phyloP scores from a whole-genome alignment of 1,140 invertebrate species.

The Solenopsis invicta region DNA sequence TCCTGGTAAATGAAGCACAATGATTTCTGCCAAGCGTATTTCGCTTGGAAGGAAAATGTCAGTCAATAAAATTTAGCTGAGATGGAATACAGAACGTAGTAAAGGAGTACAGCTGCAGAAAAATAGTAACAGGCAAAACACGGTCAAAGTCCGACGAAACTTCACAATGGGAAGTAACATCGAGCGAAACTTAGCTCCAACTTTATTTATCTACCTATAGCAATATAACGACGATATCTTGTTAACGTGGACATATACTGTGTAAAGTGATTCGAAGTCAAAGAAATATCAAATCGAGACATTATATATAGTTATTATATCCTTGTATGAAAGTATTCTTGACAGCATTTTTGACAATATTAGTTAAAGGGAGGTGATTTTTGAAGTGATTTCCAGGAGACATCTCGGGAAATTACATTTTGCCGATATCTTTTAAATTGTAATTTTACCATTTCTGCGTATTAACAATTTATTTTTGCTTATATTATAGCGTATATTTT shows the following conservation, averaged over 20 bases:
- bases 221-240: slow-evolving; percentile 14
- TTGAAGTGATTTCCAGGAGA: slow-evolving; percentile 7
- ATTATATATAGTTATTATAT: slow-evolving; percentile 31
- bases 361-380: neutral
- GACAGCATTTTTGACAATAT: slow-evolving; percentile 47
- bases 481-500: slow-evolving; percentile 15
- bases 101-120: slow-evolving; percentile 43
- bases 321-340: slow-evolving; percentile 46
- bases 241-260: neutral
- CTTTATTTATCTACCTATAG: slow-evolving; percentile 47
- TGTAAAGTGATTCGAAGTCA: slow-evolving; percentile 1
- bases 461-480: slow-evolving; percentile 31
- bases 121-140: slow-evolving; percentile 26
- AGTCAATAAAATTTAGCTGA: slow-evolving; percentile 81
- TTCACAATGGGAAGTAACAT: slow-evolving; percentile 77
- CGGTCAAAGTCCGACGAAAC: slow-evolving; percentile 66
- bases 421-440: slow-evolving; percentile 13
- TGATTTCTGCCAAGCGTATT: slow-evolving; percentile 69
- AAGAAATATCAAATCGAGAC: slow-evolving; percentile 41
- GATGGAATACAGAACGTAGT: slow-evolving; percentile 70
- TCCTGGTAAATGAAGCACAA: slow-evolving; percentile 81
- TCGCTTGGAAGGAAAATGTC: slow-evolving; percentile 72
- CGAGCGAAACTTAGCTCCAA: slow-evolving; percentile 48
- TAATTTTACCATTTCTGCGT: slow-evolving; percentile 25
- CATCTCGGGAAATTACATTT: slow-evolving; percentile 2